Evolutionary conservation across 1,140 invertebrate genomes (phyloP), one percentile per base, ranked within the genome.

Genomic region (Lepidurus arcticus): DNA sequence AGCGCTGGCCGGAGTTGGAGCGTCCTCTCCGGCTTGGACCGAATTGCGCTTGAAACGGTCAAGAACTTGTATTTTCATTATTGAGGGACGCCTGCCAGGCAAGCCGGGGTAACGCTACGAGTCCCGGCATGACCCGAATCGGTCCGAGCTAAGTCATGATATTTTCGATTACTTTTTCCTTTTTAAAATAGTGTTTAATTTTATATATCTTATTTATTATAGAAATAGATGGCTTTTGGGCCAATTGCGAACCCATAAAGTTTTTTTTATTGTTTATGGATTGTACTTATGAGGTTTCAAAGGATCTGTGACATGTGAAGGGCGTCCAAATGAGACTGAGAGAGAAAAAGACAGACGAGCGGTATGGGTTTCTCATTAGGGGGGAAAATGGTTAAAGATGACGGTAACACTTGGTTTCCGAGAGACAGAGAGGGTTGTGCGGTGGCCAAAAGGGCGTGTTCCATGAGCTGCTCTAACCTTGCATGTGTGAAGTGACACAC

Each of bases 401-500:
- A 65, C 53, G 53, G 53, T 65, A 65, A 65, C 53, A 65, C 53
- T 65, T 65, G 53, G 53, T 65, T 65, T n/a, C 53, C 16, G 53
- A 65, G 21, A 65, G 53, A 7, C 16, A 21, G 53, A 21, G 53
- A n/a, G 53, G 53, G 53, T 65, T 13, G 16, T 65, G 16, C 53
- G 16, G 13, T 65, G n/a, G 53, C 34, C 34, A 34, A 34, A 34
- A 34, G 34, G 34, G 34, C 34, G 34, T 34, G 34, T 34, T 34
- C 34, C 34, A 34, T 34, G 34, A 34, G 34, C 34, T 34, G 34
- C 34, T 34, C 34, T 34, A 65, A n/a, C 53, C 16, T 21, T 65
- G 53, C 53, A 16, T 65, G 13, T 65, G 53, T 65, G 53, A 65
- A 65, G 53, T 65, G 53, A 65, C 53, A 65, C 53, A 13, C 53